Percentiles rank a stretch among this genome's conserved stretches.
phyloP scores from a whole-genome alignment of 1,140 invertebrate species.

The Dendroctonus valens region DNA sequence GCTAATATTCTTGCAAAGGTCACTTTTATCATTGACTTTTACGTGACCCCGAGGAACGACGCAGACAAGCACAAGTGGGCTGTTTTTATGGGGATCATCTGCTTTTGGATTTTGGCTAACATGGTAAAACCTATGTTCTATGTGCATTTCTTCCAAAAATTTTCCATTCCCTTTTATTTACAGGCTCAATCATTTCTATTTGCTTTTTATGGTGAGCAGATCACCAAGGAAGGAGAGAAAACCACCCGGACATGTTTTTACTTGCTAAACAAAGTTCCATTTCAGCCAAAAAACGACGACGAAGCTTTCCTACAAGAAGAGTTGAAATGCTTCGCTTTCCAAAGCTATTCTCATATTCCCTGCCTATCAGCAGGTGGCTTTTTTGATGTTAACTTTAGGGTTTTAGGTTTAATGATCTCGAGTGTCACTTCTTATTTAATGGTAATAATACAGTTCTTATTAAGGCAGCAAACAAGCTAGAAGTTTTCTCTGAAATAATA shows the following conservation, averaged over 20 bases:
- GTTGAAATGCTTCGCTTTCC: slow-evolving; percentile 16
- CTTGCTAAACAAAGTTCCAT: slow-evolving; percentile 24
- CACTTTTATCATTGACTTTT: slow-evolving; percentile 27
- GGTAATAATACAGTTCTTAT: slow-evolving; percentile 31
- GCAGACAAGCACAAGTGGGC: slow-evolving; percentile 17
- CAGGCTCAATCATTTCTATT: slow-evolving; percentile 27
- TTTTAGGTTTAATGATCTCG: slow-evolving; percentile 28
- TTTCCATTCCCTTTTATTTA: slow-evolving; percentile 1
- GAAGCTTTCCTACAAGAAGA: slow-evolving; percentile 27
- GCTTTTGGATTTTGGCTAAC: slow-evolving; percentile 30
- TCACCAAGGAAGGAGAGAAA: slow-evolving; percentile 29
- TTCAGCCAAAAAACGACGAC: slow-evolving; percentile 18
- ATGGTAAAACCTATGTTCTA: slow-evolving; percentile 4
- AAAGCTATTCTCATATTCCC: slow-evolving; percentile 28
- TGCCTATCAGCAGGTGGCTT: slow-evolving; percentile 28
- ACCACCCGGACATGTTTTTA: slow-evolving; percentile 29
- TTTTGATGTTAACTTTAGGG: slow-evolving; percentile 28
- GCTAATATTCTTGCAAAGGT: slow-evolving; percentile 28
- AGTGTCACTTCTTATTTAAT: slow-evolving; percentile 30
- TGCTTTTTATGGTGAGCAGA: slow-evolving; percentile 27
- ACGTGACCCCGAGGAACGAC: slow-evolving; percentile 6
- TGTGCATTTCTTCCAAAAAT: not conserved
- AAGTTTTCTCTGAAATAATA: too few relatives aligned
- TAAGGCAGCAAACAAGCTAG: slow-evolving; percentile 11
- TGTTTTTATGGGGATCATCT: slow-evolving; percentile 19